Base-by-base conservation (phyloP, 37 sponge, comb jelly and placozoan species). In the Oscarella lobularis region DNA sequence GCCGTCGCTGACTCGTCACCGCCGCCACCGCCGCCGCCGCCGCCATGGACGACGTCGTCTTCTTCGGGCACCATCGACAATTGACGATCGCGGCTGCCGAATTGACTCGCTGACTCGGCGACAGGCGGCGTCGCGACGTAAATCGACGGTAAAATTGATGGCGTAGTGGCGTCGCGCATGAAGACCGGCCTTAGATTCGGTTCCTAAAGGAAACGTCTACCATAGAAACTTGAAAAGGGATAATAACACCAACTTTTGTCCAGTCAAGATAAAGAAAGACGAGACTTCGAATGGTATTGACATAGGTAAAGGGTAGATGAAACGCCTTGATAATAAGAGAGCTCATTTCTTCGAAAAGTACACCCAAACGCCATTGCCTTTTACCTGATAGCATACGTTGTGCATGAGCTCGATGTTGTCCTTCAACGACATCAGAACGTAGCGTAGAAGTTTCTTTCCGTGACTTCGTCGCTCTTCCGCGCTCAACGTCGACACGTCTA, bases 361-460 rank as follows among this genome's bases (percentile, higher is more conserved):
- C n/a, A n/a, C n/a, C n/a, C n/a, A n/a, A n/a, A n/a, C n/a, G n/a
- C n/a, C n/a, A n/a, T n/a, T n/a, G n/a, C n/a, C 3, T 74, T 30
- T 74, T 9, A 78, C 84, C 74, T 87, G 87, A 2, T 83, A 75
- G 40, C 75, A 85, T 4, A 93, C 81, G 74, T 89, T 87, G 37
- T 84, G 74, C 32, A 93, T 77, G 73, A 93, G 40, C 66, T 69
- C 87, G 41, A 93, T 74, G 38, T 93, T 93, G 76, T 87, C 94
- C 6, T 82, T 40, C 4, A 38, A 37, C 70, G 77, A 41, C 55
- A 76, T 41, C 38, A 76, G 70, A 29, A 76, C 54, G 31, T 32
- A 3, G n/a, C 40, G 30, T 35, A 76, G 37, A 3, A 20, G n/a
- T 31, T 40, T 48, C 77, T 40, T 38, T 3, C 54, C 77, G 55